These are phyloP conservation scores for Oeneis ivallda DNA, from an alignment of 2,888 invertebrate species.

Conservation along the genomic window DNA sequence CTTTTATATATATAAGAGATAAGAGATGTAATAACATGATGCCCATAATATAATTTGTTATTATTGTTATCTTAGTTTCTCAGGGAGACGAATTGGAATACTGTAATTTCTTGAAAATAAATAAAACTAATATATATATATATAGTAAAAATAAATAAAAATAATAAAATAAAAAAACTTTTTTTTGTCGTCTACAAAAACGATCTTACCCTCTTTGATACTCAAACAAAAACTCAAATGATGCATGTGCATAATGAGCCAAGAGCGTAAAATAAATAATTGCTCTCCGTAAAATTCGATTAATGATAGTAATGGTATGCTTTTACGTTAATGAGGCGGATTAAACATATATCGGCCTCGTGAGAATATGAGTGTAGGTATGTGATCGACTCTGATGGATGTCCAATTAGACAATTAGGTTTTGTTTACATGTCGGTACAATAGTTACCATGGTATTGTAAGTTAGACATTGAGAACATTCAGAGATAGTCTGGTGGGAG, in stretches of 20 bases:
- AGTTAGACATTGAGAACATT: not conserved
- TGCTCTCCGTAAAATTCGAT: constrained; percentile 17
- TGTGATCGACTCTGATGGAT: constrained; percentile 38
- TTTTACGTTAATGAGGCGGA: constrained; percentile 40
- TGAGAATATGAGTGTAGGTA: constrained; percentile 27
- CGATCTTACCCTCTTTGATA: not conserved
- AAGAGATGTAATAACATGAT: too few relatives aligned
- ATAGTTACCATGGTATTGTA: not conserved
- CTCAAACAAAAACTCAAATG: not conserved
- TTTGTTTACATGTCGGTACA: not conserved
- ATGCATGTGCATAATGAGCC: not conserved
- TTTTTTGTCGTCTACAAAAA: too few relatives aligned
- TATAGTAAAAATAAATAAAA: too few relatives aligned
- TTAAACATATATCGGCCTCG: constrained; percentile 38
- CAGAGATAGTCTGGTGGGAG: too few relatives aligned
- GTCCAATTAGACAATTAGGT: not conserved
- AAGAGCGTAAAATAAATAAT: constrained; percentile 17
- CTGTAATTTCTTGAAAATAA: too few relatives aligned
- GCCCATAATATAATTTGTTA: too few relatives aligned
- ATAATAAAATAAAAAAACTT: too few relatives aligned
- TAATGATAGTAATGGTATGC: constrained; percentile 36
- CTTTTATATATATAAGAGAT: too few relatives aligned
- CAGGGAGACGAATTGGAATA: too few relatives aligned
- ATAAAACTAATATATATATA: too few relatives aligned
- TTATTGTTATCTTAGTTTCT: too few relatives aligned